Base-by-base conservation (phyloP, 1,140 invertebrate genomes). In the Magallana ariakensis region DNA sequence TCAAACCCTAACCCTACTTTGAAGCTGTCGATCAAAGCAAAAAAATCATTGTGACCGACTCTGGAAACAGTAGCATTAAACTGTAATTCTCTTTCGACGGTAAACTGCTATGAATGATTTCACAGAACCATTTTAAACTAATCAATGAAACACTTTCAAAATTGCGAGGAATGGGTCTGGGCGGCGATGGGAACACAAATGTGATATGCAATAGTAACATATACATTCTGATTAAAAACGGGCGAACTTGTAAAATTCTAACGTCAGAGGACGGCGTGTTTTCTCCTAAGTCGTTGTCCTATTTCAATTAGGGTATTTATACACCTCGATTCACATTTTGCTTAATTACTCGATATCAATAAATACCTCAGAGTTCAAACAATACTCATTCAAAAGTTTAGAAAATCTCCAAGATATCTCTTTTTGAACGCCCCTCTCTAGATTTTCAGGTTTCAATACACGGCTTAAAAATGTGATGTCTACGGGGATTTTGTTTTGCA, bases 41-140 rank as follows among this genome's bases (percentile, higher is more conserved):
- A 85, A 93, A 93, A 82, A 94, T 94, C 26, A 91, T 93, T 82
- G 92, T 94, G 19, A 92, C 92, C 2, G 93, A 94, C 86, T 91
- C 92, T 15, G 93, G 93, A 46, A 94, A 94, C 89, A 92, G 90
- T 85, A 90, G 91, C 87, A 91, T 94, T 26, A 94, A 94, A 90
- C 90, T 94, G n/a, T n/a, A n/a, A 84, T 94, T 94, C 90, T 91
- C 91, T 60, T 94, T 94, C 83, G 91, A 93, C 85, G 93, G 93
- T 13, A 90, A 89, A 85, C 84, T 93, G 16, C 87, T 94, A 33
- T 87, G 92, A 60, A 87, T 87, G 66, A 93, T 93, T 75, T 88
- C 88, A 54, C 90, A 90, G 53, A 83, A 85, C 9, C 92, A 93
- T 66, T 94, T 93, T 81, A 89, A 89, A 75, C 82, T 93, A 16